phyloP scores from a whole-genome alignment of 2,888 invertebrate species.

The Andrena flavipes region DNA sequence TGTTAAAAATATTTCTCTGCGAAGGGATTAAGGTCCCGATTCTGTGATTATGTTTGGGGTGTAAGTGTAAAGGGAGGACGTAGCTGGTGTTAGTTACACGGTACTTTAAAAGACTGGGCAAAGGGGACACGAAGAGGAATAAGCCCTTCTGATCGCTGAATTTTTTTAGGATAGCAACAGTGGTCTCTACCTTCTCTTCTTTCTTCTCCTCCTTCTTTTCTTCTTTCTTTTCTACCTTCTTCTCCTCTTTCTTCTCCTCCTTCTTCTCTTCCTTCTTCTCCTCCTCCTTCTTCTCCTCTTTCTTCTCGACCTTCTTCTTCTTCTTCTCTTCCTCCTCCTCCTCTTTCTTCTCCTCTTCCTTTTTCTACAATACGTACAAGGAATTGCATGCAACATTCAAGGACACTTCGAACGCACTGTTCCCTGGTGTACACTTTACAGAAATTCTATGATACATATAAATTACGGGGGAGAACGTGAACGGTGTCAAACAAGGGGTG shows the following conservation, averaged over 20 bases:
- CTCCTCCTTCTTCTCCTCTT: conserved; percentile 63
- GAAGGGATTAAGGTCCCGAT: conserved; percentile 16
- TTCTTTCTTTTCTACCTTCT: conserved; percentile 76
- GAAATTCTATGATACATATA: neutral
- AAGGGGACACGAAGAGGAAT: neutral
- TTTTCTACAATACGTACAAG: conserved; percentile 76
- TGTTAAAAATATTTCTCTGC: neutral
- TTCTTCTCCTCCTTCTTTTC: conserved; percentile 79
- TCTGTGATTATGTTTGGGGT: neutral
- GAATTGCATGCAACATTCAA: conserved; percentile 74
- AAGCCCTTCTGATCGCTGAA: conserved; percentile 1
- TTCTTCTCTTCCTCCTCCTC: conserved; percentile 79
- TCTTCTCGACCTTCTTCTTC: conserved; percentile 81
- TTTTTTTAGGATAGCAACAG: neutral
- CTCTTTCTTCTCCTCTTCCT: conserved; percentile 84
- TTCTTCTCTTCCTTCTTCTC: conserved; percentile 78
- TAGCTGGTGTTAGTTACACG: neutral
- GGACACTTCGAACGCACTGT: neutral
- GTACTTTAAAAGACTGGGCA: neutral
- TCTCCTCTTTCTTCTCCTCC: conserved; percentile 74
- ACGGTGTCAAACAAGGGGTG: neutral
- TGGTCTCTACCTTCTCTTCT: conserved; percentile 78
- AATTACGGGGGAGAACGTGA: neutral
- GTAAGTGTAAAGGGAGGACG: neutral
- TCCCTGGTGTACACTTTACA: neutral